Base-by-base conservation (phyloP, 2,888 invertebrate species). In the Hyposoter dolosus region DNA sequence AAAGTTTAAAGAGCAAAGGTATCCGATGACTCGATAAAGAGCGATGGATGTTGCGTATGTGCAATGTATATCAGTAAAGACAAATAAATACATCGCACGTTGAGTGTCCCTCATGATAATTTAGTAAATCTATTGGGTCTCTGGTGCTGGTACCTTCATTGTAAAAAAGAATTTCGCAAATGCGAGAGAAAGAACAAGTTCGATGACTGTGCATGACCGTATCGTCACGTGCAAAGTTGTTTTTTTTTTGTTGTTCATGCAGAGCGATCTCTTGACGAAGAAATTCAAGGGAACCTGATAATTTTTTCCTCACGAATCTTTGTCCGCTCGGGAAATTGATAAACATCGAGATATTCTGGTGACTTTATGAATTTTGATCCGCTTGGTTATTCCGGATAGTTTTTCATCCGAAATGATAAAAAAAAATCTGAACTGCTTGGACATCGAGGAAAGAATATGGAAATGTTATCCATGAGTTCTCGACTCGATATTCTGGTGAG, bases 131-230 rank as follows among this genome's bases (percentile, higher is more conserved):
- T 56, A 3, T 32, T 15, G 23, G 2, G 19, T 72, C 28, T 19
- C n/a, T n/a, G 0, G 17, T 47, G 43, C 40, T 47, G 47, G 47
- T 9, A 60, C 45, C 45, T 35, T 45, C n/a, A 43, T 81, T 50
- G 60, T 43, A 19, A 7, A 77, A 50, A 40, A 72, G 7, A 40
- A 84, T 84, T 77, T 77, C 81, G 47, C 60, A 69, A 80, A 53
- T 10, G 45, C 40, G 9, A 40, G 9, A 40, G 40, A 40, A 40
- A 74, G 23, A 19, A 72, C 53, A 56, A 56, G 40, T 43, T 77
- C 32, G 77, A 77, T 50, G 65, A 76, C 12, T 69, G 45, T 63
- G 45, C 40, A 63, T 71, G 53, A 53, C 23, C 43, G 50, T n/a
- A 45, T 66, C 45, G 77, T 83, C 50, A 72, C 65, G 77, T 63